A percentile compares a stretch with the other conserved stretches of the same genome.
These are phyloP conservation scores for Cyclophora punctaria DNA, from an alignment of 2,888 invertebrate species.

Conservation along the genomic window DNA sequence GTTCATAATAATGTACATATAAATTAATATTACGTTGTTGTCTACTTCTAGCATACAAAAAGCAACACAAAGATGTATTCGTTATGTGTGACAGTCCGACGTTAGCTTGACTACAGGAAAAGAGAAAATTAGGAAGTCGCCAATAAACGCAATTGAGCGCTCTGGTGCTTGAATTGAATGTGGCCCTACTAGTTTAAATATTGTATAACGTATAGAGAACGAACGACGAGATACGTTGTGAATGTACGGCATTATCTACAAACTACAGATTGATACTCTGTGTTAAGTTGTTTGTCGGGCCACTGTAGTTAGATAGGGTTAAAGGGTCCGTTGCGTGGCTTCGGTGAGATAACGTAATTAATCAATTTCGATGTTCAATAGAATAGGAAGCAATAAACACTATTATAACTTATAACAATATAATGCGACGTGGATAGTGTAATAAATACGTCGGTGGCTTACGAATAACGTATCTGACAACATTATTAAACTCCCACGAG, in stretches of 20 bases:
- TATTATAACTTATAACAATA: slow-evolving; percentile 5
- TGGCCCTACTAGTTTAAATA: neutral
- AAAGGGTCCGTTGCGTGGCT: no score
- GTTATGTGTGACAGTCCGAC: neutral
- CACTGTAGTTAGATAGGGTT: no score
- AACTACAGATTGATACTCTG: no score
- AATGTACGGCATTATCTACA: no score
- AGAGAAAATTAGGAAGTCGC: slow-evolving; percentile 69
- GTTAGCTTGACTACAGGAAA: slow-evolving; percentile 40
- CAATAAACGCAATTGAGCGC: slow-evolving; percentile 62
- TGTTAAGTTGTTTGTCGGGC: no score
- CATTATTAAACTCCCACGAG: slow-evolving; percentile 34
- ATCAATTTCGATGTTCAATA: neutral
- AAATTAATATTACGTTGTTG: neutral
- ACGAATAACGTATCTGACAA: slow-evolving; percentile 20
- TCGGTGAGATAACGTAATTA: no score
- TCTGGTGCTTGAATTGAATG: slow-evolving; percentile 7
- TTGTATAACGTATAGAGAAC: no score
- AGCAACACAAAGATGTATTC: neutral
- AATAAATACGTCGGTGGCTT: neutral
- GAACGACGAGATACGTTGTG: no score
- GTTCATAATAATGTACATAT: neutral
- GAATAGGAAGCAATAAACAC: neutral
- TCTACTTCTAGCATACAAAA: neutral
- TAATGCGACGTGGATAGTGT: slow-evolving; percentile 14